Evolutionary conservation across 2,113 vertebrate genomes (phyloP).

Genomic region (Ciconia maguari): DNA sequence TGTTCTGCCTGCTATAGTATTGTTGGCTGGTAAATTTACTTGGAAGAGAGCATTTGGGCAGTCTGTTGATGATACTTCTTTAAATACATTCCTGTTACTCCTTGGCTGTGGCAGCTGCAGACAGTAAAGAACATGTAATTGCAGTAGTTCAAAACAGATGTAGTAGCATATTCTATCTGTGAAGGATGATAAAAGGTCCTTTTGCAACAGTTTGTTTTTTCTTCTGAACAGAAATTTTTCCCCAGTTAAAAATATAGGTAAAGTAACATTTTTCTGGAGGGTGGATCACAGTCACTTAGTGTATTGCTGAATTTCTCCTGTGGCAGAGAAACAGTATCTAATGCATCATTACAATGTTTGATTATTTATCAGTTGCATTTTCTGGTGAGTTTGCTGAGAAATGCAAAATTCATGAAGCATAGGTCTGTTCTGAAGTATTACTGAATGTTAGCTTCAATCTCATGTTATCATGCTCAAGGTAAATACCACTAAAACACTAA

Average conservation of each 20-base stretch:
- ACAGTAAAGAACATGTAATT: not conserved
- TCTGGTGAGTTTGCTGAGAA: not conserved
- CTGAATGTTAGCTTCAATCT: not conserved
- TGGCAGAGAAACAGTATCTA: not conserved
- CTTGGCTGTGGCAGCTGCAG: not conserved
- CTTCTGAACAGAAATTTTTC: not conserved
- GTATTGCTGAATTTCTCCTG: not conserved
- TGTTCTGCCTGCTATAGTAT: not conserved
- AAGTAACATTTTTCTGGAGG: not conserved
- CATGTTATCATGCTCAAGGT: not conserved
- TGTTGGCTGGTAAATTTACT: not conserved
- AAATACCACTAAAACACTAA: not conserved
- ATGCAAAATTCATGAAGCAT: not conserved
- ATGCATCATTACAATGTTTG: not conserved
- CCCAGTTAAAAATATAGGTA: not conserved
- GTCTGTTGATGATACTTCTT: not conserved
- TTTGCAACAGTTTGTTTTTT: not conserved
- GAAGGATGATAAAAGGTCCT: not conserved
- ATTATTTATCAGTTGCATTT: not conserved
- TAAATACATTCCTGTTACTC: not conserved
- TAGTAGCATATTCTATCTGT: not conserved
- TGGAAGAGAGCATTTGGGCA: not conserved
- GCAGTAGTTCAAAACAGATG: not conserved
- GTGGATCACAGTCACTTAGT: not conserved
- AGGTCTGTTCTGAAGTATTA: not conserved